phyloP scores from a whole-genome alignment of 2,888 invertebrate genomes.

The Pammene fasciana region DNA sequence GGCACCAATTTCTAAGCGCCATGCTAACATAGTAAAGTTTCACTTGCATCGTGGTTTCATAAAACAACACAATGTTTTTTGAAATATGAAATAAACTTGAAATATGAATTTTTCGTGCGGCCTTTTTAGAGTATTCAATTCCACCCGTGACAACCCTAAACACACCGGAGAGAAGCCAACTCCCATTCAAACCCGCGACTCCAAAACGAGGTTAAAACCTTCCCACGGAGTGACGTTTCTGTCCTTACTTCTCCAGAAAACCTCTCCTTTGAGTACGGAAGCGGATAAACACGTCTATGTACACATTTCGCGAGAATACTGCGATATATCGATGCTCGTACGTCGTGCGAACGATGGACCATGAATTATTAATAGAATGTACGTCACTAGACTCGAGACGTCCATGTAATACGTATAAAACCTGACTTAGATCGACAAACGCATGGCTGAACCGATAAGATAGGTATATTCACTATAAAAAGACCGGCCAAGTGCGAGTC shows the following conservation, averaged over 20 bases:
- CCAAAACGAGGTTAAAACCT: constrained; percentile 41
- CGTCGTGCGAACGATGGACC: constrained; percentile 47
- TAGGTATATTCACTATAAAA: too few relatives aligned
- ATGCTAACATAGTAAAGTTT: too few relatives aligned
- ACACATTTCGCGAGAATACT: constrained; percentile 29
- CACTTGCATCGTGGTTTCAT: too few relatives aligned
- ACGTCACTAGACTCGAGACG: constrained; percentile 34
- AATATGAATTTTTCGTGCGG: too few relatives aligned
- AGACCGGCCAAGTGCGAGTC: too few relatives aligned
- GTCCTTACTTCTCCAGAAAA: neutral
- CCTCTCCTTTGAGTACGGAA: neutral
- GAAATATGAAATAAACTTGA: too few relatives aligned
- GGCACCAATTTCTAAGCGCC: too few relatives aligned
- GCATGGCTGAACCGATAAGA: neutral
- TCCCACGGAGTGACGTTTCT: constrained; percentile 31
- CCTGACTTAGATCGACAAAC: neutral
- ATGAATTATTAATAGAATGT: constrained; percentile 66
- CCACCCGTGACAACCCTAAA: constrained; percentile 6
- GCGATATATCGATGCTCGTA: constrained; percentile 43
- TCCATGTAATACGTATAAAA: constrained; percentile 11
- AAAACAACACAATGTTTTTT: too few relatives aligned
- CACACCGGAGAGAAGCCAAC: constrained; percentile 20
- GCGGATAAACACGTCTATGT: constrained; percentile 33
- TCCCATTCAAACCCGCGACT: constrained; percentile 49
- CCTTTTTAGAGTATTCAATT: neutral